Percentiles rank a stretch among this genome's conserved stretches.
phyloP scores from a whole-genome alignment of 2,888 invertebrate species.

The Drosophila monieri region DNA sequence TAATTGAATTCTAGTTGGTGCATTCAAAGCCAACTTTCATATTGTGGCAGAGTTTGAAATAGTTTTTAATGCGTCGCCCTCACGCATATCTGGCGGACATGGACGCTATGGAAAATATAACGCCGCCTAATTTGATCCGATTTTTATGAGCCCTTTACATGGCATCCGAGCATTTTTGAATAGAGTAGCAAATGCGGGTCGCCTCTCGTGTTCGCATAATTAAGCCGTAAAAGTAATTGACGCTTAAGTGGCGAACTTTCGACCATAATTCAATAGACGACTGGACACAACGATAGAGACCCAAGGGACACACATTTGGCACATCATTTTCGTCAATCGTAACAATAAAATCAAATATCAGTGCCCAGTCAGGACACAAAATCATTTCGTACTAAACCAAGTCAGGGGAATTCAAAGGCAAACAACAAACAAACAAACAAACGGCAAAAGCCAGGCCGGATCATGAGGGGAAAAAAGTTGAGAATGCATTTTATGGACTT shows the following conservation, averaged over 20 bases:
- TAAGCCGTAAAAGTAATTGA: slow-evolving; percentile 76
- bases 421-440: slow-evolving; percentile 6
- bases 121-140: slow-evolving; percentile 48
- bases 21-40: slow-evolving; percentile 28
- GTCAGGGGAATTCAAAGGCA: slow-evolving; percentile 23
- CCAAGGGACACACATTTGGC: slow-evolving; percentile 58
- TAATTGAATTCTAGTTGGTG: slow-evolving; percentile 49
- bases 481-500: slow-evolving; percentile 78
- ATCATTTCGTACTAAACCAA: slow-evolving; percentile 12
- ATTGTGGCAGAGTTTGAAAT: slow-evolving; percentile 18
- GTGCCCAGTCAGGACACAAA: slow-evolving; percentile 30
- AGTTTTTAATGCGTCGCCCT: slow-evolving; percentile 53
- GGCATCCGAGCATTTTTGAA: slow-evolving; percentile 43
- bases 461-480: slow-evolving; percentile 61
- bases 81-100: slow-evolving; percentile 44
- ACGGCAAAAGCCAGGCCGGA: slow-evolving; percentile 19
- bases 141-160: slow-evolving; percentile 68
- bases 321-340: slow-evolving; percentile 76
- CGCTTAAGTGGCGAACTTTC: slow-evolving; percentile 71
- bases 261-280: slow-evolving; percentile 60
- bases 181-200: slow-evolving; percentile 32
- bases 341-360: slow-evolving; percentile 78
- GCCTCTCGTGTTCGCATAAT: slow-evolving; percentile 60
- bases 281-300: slow-evolving; percentile 2
- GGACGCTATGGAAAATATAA: slow-evolving; percentile 1